phyloP scores from a whole-genome alignment of 92 coral and sea anemone species.

The Umimayanthus chanpuru region DNA sequence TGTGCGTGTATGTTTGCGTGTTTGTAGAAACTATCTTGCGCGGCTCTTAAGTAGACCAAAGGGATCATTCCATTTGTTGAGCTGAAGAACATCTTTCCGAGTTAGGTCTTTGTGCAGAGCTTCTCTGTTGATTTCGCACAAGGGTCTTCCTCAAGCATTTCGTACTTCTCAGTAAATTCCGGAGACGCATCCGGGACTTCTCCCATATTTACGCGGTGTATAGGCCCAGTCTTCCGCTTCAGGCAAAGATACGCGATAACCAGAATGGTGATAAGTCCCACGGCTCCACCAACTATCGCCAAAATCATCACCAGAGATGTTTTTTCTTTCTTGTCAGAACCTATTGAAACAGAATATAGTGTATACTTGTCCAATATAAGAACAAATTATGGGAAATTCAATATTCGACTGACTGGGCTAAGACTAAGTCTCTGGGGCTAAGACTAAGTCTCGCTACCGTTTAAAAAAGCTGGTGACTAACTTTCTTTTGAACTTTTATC shows the following conservation, averaged over 20 bases:
- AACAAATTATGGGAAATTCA: too few relatives aligned
- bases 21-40: too few relatives aligned
- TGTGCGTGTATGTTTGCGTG: too few relatives aligned
- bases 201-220: not conserved
- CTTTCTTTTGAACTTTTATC: too few relatives aligned
- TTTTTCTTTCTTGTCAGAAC: not conserved
- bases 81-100: too few relatives aligned
- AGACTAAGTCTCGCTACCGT: too few relatives aligned
- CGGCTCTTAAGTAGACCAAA: too few relatives aligned
- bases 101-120: not conserved
- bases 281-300: constrained; percentile 9
- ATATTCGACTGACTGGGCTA: not conserved
- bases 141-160: not conserved
- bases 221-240: constrained; percentile 8
- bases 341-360: not conserved
- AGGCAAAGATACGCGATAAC: not conserved
- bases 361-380: too few relatives aligned
- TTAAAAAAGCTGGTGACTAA: too few relatives aligned
- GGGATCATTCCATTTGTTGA: too few relatives aligned
- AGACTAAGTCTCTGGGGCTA: too few relatives aligned
- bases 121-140: not conserved
- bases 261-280: not conserved
- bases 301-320: not conserved
- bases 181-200: not conserved
- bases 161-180: not conserved